Percentiles rank a stretch among this genome's conserved stretches.
These are phyloP conservation scores for Erythrocebus patas DNA, from an alignment of 2,113 vertebrate species.

Conservation along the genomic window DNA sequence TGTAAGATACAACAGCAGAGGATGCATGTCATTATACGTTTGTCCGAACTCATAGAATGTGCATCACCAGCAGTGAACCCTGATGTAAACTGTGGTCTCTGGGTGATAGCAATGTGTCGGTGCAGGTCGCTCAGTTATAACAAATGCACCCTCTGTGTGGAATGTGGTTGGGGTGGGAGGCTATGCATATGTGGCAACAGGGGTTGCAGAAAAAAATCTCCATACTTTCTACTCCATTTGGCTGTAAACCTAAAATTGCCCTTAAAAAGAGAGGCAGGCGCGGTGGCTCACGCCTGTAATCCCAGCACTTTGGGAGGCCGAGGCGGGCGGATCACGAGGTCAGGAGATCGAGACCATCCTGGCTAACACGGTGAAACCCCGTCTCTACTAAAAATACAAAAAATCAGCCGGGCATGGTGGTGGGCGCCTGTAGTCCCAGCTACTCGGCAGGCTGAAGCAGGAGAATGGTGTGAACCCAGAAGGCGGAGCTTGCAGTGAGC, in stretches of 20 bases:
- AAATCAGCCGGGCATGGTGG: accelerated
- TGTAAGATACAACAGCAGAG: accelerated
- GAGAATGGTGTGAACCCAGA: too few relatives aligned
- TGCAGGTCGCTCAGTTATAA: neutral
- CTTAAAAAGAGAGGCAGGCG: too few relatives aligned
- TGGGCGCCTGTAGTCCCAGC: too few relatives aligned
- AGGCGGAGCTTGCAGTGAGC: too few relatives aligned
- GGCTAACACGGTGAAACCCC: too few relatives aligned
- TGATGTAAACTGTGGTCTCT: neutral
- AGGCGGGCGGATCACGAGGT: too few relatives aligned
- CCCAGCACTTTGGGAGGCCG: too few relatives aligned
- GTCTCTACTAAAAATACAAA: too few relatives aligned
- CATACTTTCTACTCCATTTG: neutral
- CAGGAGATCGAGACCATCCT: too few relatives aligned
- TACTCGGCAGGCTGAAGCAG: too few relatives aligned
- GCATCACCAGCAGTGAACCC: neutral
- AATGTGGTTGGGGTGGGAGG: neutral
- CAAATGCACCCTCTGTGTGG: neutral
- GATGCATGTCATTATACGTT: neutral
- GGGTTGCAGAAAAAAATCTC: neutral
- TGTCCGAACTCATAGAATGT: neutral
- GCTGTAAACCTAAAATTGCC: neutral
- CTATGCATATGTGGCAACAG: neutral
- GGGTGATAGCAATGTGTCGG: neutral
- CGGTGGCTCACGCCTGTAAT: too few relatives aligned